Evolutionary conservation across 2,113 vertebrate species (phyloP).

Genomic region (Nycticryphes semicollaris): DNA sequence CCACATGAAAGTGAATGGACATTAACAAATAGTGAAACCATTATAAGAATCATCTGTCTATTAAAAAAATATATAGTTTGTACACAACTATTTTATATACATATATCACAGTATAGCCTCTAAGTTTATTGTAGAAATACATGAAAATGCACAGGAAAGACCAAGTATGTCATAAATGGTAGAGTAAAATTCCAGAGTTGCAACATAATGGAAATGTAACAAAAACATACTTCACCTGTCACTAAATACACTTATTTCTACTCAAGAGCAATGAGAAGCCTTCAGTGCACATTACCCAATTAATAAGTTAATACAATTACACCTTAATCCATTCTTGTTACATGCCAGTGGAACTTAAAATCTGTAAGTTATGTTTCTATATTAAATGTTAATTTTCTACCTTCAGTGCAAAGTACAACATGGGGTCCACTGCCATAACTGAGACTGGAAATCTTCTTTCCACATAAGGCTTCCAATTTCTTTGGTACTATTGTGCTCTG

Average conservation of each 20-base stretch:
- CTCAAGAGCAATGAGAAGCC: neutral
- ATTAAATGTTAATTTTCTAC: constrained; percentile 69
- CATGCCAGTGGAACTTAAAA: neutral
- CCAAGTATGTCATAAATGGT: neutral
- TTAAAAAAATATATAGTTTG: neutral
- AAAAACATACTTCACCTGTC: neutral
- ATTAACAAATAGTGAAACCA: neutral
- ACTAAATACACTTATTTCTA: neutral
- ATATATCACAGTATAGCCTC: neutral
- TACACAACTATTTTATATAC: neutral
- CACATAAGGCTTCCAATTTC: constrained; percentile 90
- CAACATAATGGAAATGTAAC: neutral
- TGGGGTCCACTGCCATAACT: constrained; percentile 96
- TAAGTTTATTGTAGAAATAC: neutral
- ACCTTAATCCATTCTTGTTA: neutral
- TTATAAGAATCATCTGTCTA: neutral
- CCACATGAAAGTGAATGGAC: neutral
- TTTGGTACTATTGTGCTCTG: constrained; percentile 92
- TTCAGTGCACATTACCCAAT: neutral
- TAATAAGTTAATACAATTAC: neutral
- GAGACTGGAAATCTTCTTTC: constrained; percentile 91
- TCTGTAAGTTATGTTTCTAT: neutral
- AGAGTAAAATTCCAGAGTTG: neutral
- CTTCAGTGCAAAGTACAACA: constrained; percentile 89
- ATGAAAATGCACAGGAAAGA: neutral